phyloP scores from a whole-genome alignment of 2,797 vertebrate species.

The Scleropages formosus region DNA sequence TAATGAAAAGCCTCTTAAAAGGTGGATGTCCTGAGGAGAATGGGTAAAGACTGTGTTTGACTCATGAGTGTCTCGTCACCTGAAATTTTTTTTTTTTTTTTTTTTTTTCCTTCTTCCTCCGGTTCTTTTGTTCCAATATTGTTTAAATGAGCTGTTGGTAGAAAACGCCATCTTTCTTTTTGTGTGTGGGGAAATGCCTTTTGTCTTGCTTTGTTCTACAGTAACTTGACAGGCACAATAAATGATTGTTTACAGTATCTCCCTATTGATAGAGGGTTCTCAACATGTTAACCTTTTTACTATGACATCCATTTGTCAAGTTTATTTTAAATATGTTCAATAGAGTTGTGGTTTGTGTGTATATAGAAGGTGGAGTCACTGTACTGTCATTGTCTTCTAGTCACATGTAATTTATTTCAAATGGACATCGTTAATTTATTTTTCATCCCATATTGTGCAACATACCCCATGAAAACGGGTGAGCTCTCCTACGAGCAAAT shows the following conservation, averaged over 20 bases:
- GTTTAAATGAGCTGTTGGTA: slow-evolving; percentile 32
- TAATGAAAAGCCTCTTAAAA: slow-evolving; percentile 16
- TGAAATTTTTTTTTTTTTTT: neutral
- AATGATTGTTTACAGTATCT: neutral
- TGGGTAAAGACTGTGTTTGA: no score
- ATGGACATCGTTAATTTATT: no score
- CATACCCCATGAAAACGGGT: no score
- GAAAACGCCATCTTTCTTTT: neutral
- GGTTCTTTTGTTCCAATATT: slow-evolving; percentile 43
- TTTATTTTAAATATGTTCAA: slow-evolving; percentile 17
- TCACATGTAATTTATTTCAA: no score
- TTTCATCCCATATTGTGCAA: no score
- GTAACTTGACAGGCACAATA: neutral
- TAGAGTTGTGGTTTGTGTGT: no score
- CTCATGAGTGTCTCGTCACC: neutral
- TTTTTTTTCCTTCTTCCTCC: slow-evolving; percentile 34
- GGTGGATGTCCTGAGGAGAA: neutral
- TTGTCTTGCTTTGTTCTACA: neutral
- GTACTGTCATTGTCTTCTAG: no score
- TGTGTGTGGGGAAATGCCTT: slow-evolving; percentile 11
- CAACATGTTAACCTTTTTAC: neutral
- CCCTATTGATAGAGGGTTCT: neutral
- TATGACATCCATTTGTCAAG: no score
- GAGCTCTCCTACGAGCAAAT: no score
- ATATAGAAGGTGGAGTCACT: no score